Evolutionary conservation across 2,113 vertebrate species (phyloP).

Genomic region (Bucco capensis): DNA sequence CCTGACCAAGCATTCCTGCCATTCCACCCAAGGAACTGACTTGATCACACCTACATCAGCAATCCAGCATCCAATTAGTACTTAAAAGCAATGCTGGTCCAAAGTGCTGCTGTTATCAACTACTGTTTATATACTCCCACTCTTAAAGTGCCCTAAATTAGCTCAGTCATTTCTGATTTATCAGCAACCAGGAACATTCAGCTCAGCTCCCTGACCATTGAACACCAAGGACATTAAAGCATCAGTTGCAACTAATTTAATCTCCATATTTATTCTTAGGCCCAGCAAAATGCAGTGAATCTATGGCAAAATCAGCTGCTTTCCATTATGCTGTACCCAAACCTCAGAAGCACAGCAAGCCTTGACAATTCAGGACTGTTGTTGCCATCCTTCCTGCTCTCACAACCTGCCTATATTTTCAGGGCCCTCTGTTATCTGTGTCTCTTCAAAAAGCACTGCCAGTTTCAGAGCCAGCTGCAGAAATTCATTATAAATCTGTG

Average conservation of each 20-base stretch:
- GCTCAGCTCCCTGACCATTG: background rate
- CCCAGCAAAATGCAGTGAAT: background rate
- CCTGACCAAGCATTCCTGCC: constrained; percentile 4
- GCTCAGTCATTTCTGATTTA: constrained; percentile 35
- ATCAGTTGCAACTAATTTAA: background rate
- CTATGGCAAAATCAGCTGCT: background rate
- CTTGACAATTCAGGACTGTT: background rate
- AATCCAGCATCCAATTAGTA: background rate
- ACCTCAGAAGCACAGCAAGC: background rate
- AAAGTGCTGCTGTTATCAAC: constrained; percentile 5
- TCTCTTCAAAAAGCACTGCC: constrained; percentile 7
- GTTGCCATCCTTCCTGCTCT: background rate
- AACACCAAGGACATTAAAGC: background rate
- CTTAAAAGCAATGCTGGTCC: background rate
- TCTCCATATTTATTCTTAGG: background rate
- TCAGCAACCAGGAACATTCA: background rate
- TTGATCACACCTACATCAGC: constrained; percentile 12
- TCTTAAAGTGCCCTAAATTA: constrained; percentile 34
- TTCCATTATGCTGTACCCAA: background rate
- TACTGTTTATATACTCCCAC: background rate
- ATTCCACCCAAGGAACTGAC: background rate
- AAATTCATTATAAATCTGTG: constrained; percentile 44
- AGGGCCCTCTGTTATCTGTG: constrained; percentile 8
- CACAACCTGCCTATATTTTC: constrained; percentile 45
- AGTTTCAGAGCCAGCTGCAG: constrained; percentile 35